Evolutionary conservation across 2,888 invertebrate genomes (phyloP), one percentile per base, ranked within the genome.

Genomic region (Volucella zonaria): DNA sequence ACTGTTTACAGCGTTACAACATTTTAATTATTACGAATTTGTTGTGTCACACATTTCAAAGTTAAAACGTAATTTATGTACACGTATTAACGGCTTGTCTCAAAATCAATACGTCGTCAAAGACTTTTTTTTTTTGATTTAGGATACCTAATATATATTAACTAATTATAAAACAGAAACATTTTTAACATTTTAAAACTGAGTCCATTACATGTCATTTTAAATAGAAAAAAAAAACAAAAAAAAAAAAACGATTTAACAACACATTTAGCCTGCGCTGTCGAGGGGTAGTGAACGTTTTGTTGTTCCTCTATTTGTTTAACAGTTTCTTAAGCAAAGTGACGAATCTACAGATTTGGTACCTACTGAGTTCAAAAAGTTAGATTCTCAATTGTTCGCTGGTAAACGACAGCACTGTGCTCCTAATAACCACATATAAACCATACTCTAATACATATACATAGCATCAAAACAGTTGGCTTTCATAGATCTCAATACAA

Each of bases 401-500:
- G 8, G 10, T 58, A 14, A 12, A 58, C 2, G 40, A 58, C 12
- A 58, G 40, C n/a, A 45, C 31, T 31, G n/a, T n/a, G 45, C 12
- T 38, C 49, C 31, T 9, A 52, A 61, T 40, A 52, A 42, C 54
- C 62, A 40, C 31, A 61, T 38, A 73, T 31, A 61, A 42, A 52
- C 51, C 18, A 64, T 31, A 51, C 45, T 15, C 59, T 56, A n/a
- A 38, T 18, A 71, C 15, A 59, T 73, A 73, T 77, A 83, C 43
- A 78, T 78, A 78, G 78, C 79, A 75, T 83, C 82, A 74, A 75
- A 67, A 56, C 79, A 66, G 56, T 80, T 79, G 79, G 83, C 83
- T 83, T 83, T 83, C 83, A 71, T 31, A 79, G 83, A 83, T 83
- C 83, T 83, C 83, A 83, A 83, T 83, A 83, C 75, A 83, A 73